These are phyloP conservation scores for Halichoerus grypus DNA, from an alignment of 2,113 vertebrate species.

Conservation along the genomic window DNA sequence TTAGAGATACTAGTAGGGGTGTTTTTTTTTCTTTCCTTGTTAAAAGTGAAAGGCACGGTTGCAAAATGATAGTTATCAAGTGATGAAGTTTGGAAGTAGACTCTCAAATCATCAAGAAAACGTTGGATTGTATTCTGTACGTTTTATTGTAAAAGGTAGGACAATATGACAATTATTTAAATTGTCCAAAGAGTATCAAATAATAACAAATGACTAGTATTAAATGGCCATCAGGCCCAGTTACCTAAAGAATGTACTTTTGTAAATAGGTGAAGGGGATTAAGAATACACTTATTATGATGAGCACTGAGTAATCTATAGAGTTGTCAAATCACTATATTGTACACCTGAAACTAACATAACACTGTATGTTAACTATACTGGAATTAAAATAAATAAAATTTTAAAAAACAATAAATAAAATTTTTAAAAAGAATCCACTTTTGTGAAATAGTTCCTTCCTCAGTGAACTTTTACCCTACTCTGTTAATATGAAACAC, in stretches of 20 bases:
- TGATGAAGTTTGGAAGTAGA: not conserved
- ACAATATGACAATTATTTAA: not conserved
- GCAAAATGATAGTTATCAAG: not conserved
- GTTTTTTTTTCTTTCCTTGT: not conserved
- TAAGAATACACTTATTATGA: not conserved
- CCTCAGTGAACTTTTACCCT: not conserved
- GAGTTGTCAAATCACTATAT: not conserved
- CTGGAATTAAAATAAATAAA: not conserved
- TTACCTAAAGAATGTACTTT: conserved; percentile 14
- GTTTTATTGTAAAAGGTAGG: conserved; percentile 19
- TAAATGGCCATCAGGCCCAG: not conserved
- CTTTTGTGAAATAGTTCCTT: not conserved
- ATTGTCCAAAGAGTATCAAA: not conserved
- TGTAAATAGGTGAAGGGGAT: not conserved
- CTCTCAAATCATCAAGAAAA: conserved; percentile 34
- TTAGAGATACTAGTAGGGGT: not conserved
- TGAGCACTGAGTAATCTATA: not conserved
- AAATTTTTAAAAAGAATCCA: not conserved
- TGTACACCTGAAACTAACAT: not conserved
- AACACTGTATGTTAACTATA: not conserved
- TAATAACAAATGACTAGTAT: not conserved
- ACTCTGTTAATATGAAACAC: not conserved
- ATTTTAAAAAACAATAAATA: not conserved
- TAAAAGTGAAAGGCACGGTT: not conserved
- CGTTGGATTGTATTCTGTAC: not conserved